phyloP scores from a whole-genome alignment of 2,113 vertebrate genomes.

The Nyctibius bracteatus region DNA sequence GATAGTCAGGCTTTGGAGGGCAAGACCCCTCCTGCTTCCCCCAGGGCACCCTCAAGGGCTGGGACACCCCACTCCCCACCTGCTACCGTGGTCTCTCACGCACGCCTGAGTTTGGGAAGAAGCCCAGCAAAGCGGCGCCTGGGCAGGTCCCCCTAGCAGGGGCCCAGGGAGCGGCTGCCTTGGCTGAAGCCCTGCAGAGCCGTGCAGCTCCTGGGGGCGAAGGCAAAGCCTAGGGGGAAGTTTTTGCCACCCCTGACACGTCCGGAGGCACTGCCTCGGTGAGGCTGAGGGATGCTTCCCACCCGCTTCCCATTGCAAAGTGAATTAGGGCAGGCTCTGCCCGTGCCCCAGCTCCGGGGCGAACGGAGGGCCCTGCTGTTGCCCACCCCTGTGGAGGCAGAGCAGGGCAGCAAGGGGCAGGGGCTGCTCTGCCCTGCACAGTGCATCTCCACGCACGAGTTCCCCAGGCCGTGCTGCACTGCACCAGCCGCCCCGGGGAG shows the following conservation, averaged over 20 bases:
- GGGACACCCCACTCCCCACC: background rate
- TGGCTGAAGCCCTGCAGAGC: background rate
- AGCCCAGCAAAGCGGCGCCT: background rate
- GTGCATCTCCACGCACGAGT: too few relatives aligned
- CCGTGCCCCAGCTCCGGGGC: fast-evolving
- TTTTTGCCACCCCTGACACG: background rate
- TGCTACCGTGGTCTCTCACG: fast-evolving
- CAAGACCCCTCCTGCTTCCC: background rate
- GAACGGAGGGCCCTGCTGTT: background rate
- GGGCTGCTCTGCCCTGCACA: too few relatives aligned
- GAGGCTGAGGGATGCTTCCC: background rate
- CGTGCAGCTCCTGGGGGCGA: background rate
- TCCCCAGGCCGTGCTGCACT: fast-evolving
- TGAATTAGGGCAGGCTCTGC: background rate
- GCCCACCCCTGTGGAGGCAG: fast-evolving
- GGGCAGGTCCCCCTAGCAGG: background rate
- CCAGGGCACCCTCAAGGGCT: background rate
- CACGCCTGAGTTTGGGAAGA: background rate
- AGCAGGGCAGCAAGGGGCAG: fast-evolving
- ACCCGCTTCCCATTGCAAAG: background rate
- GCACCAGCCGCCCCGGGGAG: background rate
- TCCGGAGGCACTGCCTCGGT: background rate
- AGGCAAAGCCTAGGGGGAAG: background rate
- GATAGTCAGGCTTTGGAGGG: background rate
- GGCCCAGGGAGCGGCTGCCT: fast-evolving